These are phyloP conservation scores for Drosophila lacertosa DNA, from an alignment of 1,140 invertebrate species.

Conservation along the genomic window DNA sequence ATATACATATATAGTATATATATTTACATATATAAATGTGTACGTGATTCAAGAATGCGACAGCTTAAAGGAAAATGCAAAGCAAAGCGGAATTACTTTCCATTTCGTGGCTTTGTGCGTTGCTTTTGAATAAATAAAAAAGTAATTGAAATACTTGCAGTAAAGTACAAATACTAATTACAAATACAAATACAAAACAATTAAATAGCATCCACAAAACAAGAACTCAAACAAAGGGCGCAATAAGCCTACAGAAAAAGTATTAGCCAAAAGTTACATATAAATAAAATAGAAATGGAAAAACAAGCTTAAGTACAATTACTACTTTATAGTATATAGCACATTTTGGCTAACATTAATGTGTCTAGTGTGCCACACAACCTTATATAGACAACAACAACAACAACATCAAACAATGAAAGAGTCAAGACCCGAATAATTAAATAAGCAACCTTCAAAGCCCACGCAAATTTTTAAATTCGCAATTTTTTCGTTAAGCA, in stretches of 20 bases:
- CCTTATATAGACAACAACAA: conserved; percentile 6
- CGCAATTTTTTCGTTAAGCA: conserved; percentile 54
- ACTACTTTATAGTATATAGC: conserved; percentile 56
- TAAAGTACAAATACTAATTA: conserved; percentile 77
- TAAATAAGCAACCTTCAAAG: conserved; percentile 72
- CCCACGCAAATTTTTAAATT: conserved; percentile 51
- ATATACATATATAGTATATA: conserved; percentile 15
- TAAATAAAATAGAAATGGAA: conserved; percentile 30
- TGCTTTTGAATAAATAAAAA: conserved; percentile 30
- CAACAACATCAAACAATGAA: conserved; percentile 25
- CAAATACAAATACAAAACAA: conserved; percentile 40
- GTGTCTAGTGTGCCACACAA: conserved; percentile 20
- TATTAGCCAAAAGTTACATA: conserved; percentile 68
- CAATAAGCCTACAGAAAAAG: conserved; percentile 46
- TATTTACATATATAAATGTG: conserved; percentile 23
- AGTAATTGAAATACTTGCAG: conserved; percentile 64
- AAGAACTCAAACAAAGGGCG: conserved; percentile 28
- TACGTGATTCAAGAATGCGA: conserved; percentile 25
- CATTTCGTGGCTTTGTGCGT: conserved; percentile 24
- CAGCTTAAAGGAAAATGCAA: conserved; percentile 17
- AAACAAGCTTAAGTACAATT: conserved; percentile 58
- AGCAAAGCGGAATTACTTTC: conserved; percentile 5
- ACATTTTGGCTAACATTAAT: conserved; percentile 47
- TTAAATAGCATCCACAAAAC: conserved; percentile 41
- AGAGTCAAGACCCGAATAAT: conserved; percentile 27